A percentile compares a stretch with the other conserved stretches of the same genome.
phyloP scores from a whole-genome alignment of 1,140 invertebrate genomes.

The Dinothrombium tinctorium region DNA sequence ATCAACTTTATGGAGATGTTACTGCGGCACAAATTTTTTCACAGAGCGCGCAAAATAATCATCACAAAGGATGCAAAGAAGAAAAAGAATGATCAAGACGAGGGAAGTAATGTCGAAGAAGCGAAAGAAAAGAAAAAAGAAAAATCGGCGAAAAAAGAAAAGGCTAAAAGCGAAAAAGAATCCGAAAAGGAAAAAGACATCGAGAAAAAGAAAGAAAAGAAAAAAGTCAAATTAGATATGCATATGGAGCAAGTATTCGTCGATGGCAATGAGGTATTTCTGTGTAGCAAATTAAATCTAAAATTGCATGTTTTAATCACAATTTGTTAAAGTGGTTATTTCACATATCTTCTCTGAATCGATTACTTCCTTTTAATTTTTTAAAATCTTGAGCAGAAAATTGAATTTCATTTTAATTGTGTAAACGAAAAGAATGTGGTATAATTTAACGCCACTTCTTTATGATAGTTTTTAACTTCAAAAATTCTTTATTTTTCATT shows the following conservation, averaged over 20 bases:
- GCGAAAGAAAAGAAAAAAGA: constrained; percentile 28
- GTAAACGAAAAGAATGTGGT: too few relatives aligned
- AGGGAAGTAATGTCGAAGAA: not conserved
- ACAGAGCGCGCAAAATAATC: constrained; percentile 68
- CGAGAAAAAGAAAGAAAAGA: constrained; percentile 29
- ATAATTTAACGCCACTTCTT: too few relatives aligned
- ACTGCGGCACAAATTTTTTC: constrained; percentile 78
- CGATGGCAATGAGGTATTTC: constrained; percentile 47
- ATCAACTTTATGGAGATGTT: constrained; percentile 28
- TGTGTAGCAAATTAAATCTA: not conserved
- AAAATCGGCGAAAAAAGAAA: constrained; percentile 22
- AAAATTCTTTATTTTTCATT: too few relatives aligned
- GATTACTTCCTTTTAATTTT: too few relatives aligned
- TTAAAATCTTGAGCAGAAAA: too few relatives aligned
- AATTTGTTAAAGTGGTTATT: too few relatives aligned
- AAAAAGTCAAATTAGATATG: constrained; percentile 67
- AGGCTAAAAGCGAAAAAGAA: constrained; percentile 25
- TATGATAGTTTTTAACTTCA: too few relatives aligned
- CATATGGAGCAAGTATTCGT: constrained; percentile 79
- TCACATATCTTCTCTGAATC: too few relatives aligned
- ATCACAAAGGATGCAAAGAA: constrained; percentile 35
- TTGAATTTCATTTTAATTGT: too few relatives aligned
- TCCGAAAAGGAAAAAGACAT: constrained; percentile 19
- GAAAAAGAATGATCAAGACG: constrained; percentile 14
- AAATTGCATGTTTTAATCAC: too few relatives aligned